A percentile compares a stretch with the other conserved stretches of the same genome.
Conservation (phyloP, 2,797 vertebrate species). For the Trichosurus vulpecula region DNA sequence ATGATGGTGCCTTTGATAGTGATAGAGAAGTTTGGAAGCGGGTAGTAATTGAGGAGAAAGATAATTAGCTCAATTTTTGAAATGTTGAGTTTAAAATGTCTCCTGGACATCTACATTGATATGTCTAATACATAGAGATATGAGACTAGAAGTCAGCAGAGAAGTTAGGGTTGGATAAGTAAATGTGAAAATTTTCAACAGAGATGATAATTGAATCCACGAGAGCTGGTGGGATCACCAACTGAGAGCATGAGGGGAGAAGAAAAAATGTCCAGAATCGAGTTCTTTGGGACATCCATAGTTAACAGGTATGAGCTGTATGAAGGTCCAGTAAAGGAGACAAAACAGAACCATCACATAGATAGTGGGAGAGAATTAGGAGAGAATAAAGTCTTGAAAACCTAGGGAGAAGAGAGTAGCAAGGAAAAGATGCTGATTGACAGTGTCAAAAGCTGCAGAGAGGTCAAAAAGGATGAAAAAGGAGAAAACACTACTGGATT, state of each 20-base stretch:
- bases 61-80: neutral
- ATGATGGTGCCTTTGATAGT: neutral
- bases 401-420: neutral
- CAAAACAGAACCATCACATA: neutral
- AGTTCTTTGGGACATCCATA: neutral
- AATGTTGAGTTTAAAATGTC: neutral
- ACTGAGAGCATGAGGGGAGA: neutral
- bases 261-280: neutral
- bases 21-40: neutral
- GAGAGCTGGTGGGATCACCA: neutral
- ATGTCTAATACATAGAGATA: neutral
- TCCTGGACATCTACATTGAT: neutral
- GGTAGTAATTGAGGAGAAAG: neutral
- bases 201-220: neutral
- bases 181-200: neutral
- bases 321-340: neutral
- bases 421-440: neutral
- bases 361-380: neutral
- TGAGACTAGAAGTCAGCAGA: neutral
- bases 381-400: neutral
- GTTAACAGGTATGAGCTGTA: neutral
- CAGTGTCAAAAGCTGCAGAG: neutral
- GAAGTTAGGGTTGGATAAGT: neutral
- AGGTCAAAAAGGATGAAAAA: neutral
- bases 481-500: neutral